Base-by-base conservation (phyloP, 2,888 invertebrate species). In the Cordilura impudica region DNA sequence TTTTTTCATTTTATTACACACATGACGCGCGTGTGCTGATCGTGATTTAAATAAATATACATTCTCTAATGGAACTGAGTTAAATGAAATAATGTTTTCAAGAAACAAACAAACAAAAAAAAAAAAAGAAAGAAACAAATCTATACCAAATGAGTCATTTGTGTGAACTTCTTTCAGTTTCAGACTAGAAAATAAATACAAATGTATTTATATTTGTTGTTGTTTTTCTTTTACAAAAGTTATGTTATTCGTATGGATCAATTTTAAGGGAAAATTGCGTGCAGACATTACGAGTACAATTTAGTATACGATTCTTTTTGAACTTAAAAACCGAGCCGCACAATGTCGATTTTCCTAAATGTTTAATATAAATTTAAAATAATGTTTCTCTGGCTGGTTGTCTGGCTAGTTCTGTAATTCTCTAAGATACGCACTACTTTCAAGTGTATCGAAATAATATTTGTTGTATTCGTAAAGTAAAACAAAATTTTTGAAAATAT, bases 61-160 rank as follows among this genome's bases (percentile, higher is more conserved):
- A 35, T 61, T 39, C 35, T 16, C 29, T 29, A 47, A 21, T n/a
- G 23, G 31, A 63, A 56, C 14, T 23, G 45, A 51, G 56, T 58
- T 74, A 18, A 66, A 54, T 66, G 53, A 66, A 54, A 53, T 54
- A 29, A 66, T 18, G 23, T 6, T 16, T n/a, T 26, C 2, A 26
- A 51, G n/a, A 19, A 65, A 66, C n/a, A n/a, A n/a, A n/a, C n/a
- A n/a, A n/a, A n/a, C n/a, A n/a, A n/a, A n/a, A n/a, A n/a, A n/a
- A n/a, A n/a, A n/a, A n/a, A n/a, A n/a, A n/a, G n/a, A n/a, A n/a
- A n/a, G n/a, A n/a, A 66, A 21, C 2, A 54, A 60, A 31, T 49
- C 60, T 65, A 39, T 14, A 21, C 21, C 49, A 61, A 73, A 63
- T 74, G 74, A 74, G 72, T 79, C 78, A 79, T 26, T 66, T 78